Evolutionary conservation across 2,113 vertebrate species (phyloP).

Genomic region (Sylvietta virens): DNA sequence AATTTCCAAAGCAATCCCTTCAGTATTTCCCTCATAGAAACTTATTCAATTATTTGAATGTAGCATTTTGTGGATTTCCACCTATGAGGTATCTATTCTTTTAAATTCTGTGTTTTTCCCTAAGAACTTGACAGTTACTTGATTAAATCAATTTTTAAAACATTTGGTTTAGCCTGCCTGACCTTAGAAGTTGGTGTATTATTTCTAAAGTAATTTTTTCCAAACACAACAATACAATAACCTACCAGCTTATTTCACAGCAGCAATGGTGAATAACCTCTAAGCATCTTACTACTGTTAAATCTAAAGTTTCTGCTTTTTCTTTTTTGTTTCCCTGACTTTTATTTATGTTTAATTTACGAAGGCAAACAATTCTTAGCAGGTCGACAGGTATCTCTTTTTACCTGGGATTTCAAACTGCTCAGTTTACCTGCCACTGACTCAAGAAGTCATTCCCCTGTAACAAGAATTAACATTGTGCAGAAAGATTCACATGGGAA

Average conservation of each 20-base stretch:
- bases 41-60: background rate
- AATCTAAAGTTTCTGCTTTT: background rate
- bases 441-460: background rate
- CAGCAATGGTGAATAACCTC: background rate
- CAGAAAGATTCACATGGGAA: background rate
- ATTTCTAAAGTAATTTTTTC: background rate
- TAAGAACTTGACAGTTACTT: background rate
- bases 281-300: background rate
- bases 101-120: background rate
- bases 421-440: background rate
- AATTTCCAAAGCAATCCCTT: background rate
- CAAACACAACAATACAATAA: background rate
- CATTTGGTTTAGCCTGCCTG: background rate
- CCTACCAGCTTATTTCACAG: background rate
- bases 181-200: background rate
- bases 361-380: background rate
- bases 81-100: background rate
- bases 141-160: background rate
- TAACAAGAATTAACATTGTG: background rate
- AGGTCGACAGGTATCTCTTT: background rate
- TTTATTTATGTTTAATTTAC: background rate
- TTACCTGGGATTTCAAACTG: background rate
- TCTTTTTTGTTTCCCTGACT: background rate
- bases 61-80: background rate
- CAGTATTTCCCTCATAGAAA: background rate